phyloP scores from a whole-genome alignment of 2,888 invertebrate species.

The Andrena hattorfiana region DNA sequence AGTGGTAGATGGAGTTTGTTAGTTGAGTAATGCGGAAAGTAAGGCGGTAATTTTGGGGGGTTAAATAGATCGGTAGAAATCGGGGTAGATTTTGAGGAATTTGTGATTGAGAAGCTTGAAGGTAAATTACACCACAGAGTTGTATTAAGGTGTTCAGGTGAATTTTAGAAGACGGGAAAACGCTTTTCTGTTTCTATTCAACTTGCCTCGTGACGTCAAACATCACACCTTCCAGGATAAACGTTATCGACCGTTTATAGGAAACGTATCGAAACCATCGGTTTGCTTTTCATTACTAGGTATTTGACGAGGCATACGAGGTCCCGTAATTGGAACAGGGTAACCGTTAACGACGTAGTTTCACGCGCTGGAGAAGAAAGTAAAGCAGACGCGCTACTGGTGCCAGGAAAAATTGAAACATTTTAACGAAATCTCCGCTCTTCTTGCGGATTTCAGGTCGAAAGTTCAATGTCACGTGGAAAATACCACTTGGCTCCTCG shows the following conservation, averaged over 20 bases:
- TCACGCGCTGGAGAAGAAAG: background rate
- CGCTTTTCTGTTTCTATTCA: too few species aligned
- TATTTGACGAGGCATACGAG: background rate
- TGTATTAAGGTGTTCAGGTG: too few species aligned
- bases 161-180: too few species aligned
- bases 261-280: background rate
- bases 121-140: too few species aligned
- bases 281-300: background rate
- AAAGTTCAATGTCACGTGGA: conserved; percentile 33
- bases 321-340: background rate
- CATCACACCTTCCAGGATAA: background rate
- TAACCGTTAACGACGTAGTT: background rate
- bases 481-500: conserved; percentile 8
- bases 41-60: background rate
- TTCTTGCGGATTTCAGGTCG: conserved; percentile 32
- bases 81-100: too few species aligned
- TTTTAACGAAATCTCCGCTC: background rate
- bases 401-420: background rate
- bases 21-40: background rate
- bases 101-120: too few species aligned
- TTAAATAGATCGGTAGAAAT: too few species aligned
- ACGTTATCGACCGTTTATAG: background rate
- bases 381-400: background rate
- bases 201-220: background rate
- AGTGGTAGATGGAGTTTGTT: background rate